Evolutionary conservation across 2,888 invertebrate genomes (phyloP), one percentile per base, ranked within the genome.

Genomic region (Drosophila rubida): DNA sequence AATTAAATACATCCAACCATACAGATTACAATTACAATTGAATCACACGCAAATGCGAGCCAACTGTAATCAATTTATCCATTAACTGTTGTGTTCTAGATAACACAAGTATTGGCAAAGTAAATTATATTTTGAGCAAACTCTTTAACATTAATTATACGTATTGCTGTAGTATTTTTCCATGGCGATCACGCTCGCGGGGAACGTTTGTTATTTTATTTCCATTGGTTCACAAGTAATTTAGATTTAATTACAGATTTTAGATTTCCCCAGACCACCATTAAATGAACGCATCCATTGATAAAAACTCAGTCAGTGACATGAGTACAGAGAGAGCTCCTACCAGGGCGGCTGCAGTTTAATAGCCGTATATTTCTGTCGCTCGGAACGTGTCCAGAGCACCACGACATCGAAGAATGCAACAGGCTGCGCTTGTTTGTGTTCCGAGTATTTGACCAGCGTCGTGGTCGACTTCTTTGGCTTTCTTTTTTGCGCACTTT

Each of bases 301-400:
- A 5, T 32, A 32, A 32, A 48, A 25, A n/a, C n/a, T 11, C 35
- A 13, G 7, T 13, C 2, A 3, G 19, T 3, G 19, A 19, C 19
- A 19, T 3, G 19, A 19, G 19, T 3, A 14, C 35, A 14, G 13
- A 13, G n/a, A 32, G 2, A 11, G 11, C 11, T 32, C 57, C 55
- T 74, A 80, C 85, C 85, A 81, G 4, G 80, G 80, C 5, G 87
- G 63, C 60, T 67, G 35, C 23, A 87, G n/a, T 23, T 70, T 68
- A 19, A 81, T 65, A 2, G 75, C 2, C 2, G 53, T 11, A 62
- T 63, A 69, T 5, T 48, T 55, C 6, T 58, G 25, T 4, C 63
- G 58, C 2, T 60, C 55, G 4, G 68, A 51, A 8, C 80, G 85
- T 37, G 70, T 74, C 80, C 80, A 81, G 19, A 64, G 87, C 42